phyloP scores from a whole-genome alignment of 92 coral and sea anemone species.

The Blastomussa wellsi region DNA sequence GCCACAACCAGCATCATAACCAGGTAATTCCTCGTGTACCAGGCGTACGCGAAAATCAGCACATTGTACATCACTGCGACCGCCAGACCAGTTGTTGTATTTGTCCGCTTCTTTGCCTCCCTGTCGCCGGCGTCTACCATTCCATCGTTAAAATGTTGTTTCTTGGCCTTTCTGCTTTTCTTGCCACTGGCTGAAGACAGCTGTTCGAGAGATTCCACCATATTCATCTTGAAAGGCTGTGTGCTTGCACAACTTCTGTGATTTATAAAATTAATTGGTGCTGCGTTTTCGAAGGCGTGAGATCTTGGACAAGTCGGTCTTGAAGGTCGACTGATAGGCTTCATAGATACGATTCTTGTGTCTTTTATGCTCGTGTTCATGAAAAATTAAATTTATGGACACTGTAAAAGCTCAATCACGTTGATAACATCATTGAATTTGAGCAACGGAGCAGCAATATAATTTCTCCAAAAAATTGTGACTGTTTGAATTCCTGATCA shows the following conservation, averaged over 20 bases:
- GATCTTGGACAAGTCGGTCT: neutral
- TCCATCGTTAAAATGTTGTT: conserved; percentile 82
- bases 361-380: neutral
- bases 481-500: too few relatives aligned
- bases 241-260: neutral
- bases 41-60: conserved; percentile 79
- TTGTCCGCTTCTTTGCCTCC: conserved; percentile 71
- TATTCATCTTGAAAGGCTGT: conserved; percentile 45
- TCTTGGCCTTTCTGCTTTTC: conserved; percentile 67
- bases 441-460: too few relatives aligned
- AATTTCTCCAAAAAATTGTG: neutral
- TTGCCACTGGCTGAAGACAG: conserved; percentile 64
- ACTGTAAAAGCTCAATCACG: neutral
- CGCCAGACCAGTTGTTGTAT: conserved; percentile 57
- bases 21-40: conserved; percentile 81
- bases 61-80: conserved; percentile 74
- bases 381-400: conserved; percentile 11
- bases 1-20: conserved; percentile 92
- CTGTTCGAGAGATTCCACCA: conserved; percentile 90
- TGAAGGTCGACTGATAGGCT: neutral
- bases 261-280: too few relatives aligned
- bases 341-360: neutral
- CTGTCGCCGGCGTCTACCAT: conserved; percentile 90
- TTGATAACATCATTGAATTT: neutral
- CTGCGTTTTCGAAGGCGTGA: neutral